Evolutionary conservation across 35 echinoderm and acorn worm genomes (phyloP).

Genomic region (Eucidaris tribuloides): DNA sequence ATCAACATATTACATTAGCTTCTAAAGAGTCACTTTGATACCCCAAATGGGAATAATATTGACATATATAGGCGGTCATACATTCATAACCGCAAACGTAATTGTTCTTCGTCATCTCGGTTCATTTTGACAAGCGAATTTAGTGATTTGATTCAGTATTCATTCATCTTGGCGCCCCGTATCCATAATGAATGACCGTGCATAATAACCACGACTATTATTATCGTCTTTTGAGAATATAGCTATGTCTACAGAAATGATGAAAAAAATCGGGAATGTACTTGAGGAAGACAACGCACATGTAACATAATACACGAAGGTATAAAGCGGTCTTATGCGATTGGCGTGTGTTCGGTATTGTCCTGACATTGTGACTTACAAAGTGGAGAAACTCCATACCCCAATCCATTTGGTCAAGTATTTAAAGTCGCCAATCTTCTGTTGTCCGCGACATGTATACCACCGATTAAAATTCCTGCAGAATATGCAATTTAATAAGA

Average conservation of each 20-base stretch:
- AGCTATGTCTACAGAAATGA: not conserved
- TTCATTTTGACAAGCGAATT: not conserved
- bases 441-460: not conserved
- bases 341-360: not conserved
- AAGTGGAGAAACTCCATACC: conserved; percentile 23
- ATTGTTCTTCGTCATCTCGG: not conserved
- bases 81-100: not conserved
- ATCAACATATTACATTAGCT: not conserved
- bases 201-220: not conserved
- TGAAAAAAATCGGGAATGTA: not conserved
- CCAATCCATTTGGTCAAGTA: conserved; percentile 11
- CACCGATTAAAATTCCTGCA: conserved; percentile 25
- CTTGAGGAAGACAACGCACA: not conserved
- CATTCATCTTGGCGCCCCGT: not conserved
- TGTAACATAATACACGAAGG: not conserved
- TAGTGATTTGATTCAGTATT: not conserved
- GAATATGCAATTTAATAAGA: conserved; percentile 24
- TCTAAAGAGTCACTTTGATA: not conserved
- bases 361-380: not conserved
- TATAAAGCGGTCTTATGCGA: not conserved
- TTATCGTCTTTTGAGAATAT: conserved; percentile 1
- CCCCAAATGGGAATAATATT: not conserved
- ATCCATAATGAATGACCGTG: not conserved
- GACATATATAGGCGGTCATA: not conserved
- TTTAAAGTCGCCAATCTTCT: not conserved